Evolutionary conservation across 1,140 invertebrate species (phyloP).

Genomic region (Samia ricini): DNA sequence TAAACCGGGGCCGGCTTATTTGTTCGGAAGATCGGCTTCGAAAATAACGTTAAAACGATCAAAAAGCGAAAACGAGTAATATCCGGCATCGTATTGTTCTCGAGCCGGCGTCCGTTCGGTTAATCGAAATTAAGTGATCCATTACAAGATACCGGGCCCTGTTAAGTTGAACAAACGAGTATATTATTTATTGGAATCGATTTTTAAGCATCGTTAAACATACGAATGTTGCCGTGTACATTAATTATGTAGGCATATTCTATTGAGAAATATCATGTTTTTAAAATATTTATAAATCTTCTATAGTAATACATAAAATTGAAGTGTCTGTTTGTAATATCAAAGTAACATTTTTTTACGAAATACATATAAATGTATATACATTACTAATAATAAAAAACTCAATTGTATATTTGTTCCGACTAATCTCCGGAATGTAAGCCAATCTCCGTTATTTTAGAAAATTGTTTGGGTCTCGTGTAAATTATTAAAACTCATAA

Average conservation of each 20-base stretch:
- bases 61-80: constrained; percentile 68
- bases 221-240: constrained; percentile 10
- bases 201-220: constrained; percentile 53
- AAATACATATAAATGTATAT: too few species aligned
- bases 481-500: too few species aligned
- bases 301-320: too few species aligned
- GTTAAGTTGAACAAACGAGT: constrained; percentile 47
- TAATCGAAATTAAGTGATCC: constrained; percentile 75
- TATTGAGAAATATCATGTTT: background rate
- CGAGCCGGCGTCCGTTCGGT: constrained; percentile 40
- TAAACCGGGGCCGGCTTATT: constrained; percentile 38
- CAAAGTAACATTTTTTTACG: too few species aligned
- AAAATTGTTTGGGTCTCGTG: too few species aligned
- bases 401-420: too few species aligned
- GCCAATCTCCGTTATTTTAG: too few species aligned
- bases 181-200: constrained; percentile 56
- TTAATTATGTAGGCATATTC: background rate
- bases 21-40: constrained; percentile 41
- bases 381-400: too few species aligned
- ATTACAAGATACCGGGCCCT: constrained; percentile 62
- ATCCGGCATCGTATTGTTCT: constrained; percentile 67
- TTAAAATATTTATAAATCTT: too few species aligned
- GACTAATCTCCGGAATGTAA: too few species aligned
- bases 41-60: constrained; percentile 61
- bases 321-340: too few species aligned